Evolutionary conservation across 2,113 vertebrate species (phyloP).

Genomic region (Elgaria multicarinata): DNA sequence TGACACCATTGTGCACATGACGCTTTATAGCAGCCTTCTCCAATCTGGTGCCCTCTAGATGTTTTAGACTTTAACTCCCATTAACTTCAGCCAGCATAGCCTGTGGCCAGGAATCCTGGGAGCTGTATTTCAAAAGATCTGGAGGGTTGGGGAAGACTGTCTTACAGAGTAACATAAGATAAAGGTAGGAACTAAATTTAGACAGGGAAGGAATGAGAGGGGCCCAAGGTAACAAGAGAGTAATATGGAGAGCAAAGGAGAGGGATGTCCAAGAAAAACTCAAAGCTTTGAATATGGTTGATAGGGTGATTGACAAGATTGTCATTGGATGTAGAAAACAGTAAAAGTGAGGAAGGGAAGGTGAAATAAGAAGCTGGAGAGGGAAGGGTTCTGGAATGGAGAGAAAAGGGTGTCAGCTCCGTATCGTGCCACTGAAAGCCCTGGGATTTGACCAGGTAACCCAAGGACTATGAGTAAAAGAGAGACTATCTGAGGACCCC

Average conservation of each 20-base stretch:
- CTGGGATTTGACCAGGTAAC: too few species aligned
- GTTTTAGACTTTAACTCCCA: too few species aligned
- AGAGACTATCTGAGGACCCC: not conserved
- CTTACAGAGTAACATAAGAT: not conserved
- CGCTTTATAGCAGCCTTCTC: not conserved
- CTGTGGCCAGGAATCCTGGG: too few species aligned
- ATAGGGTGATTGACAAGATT: not conserved
- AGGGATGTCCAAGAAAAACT: not conserved
- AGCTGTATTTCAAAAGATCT: too few species aligned
- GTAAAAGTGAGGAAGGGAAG: not conserved
- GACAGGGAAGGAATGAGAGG: not conserved
- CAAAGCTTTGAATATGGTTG: not conserved
- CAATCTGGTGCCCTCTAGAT: too few species aligned
- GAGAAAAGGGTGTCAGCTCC: not conserved
- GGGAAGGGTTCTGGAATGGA: not conserved
- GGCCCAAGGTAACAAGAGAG: not conserved
- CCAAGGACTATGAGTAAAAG: not conserved
- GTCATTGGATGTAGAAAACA: not conserved
- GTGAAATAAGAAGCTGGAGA: not conserved
- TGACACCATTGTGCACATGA: not conserved
- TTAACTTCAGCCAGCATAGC: too few species aligned
- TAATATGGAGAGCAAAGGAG: not conserved
- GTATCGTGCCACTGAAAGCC: not conserved
- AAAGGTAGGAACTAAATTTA: not conserved
- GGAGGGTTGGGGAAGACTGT: too few species aligned